Evolutionary conservation across 2,113 vertebrate genomes (phyloP).

Genomic region (Hyperopisus bebe): DNA sequence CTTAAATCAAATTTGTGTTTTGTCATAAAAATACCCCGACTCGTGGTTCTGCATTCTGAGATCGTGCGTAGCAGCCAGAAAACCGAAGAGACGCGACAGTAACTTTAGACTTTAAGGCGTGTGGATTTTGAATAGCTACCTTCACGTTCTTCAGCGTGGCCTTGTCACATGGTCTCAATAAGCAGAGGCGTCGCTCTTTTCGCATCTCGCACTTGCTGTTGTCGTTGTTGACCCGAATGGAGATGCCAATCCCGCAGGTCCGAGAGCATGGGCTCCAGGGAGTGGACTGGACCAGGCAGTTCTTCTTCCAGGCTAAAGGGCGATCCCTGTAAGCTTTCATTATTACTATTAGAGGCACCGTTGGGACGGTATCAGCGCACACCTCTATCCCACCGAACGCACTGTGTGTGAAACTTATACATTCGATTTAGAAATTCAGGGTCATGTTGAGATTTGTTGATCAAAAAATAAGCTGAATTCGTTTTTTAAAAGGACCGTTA

Average conservation of each 20-base stretch:
- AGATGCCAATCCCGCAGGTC: constrained; percentile 88
- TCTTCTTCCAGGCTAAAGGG: constrained; percentile 83
- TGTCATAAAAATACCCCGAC: neutral
- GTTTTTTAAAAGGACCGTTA: neutral
- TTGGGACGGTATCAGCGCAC: neutral
- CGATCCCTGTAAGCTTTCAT: constrained; percentile 84
- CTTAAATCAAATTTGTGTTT: neutral
- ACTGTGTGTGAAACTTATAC: neutral
- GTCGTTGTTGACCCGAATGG: constrained; percentile 79
- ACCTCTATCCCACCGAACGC: neutral
- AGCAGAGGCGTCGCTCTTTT: constrained; percentile 79
- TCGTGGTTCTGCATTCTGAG: neutral
- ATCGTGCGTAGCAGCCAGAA: neutral
- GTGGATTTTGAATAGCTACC: constrained; percentile 52
- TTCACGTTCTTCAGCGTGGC: constrained; percentile 62
- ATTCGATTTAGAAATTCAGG: neutral
- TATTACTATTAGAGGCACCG: constrained; percentile 50
- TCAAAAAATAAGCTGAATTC: neutral
- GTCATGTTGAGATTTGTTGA: neutral
- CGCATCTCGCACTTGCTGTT: constrained; percentile 85
- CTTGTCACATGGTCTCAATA: constrained; percentile 77
- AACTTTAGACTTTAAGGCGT: neutral
- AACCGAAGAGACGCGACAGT: neutral
- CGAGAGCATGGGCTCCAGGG: constrained; percentile 87
- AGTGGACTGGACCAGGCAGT: constrained; percentile 85